A percentile compares a stretch with the other conserved stretches of the same genome.
These are phyloP conservation scores for Araneus ventricosus DNA, from an alignment of 1,140 invertebrate genomes.

Conservation along the genomic window DNA sequence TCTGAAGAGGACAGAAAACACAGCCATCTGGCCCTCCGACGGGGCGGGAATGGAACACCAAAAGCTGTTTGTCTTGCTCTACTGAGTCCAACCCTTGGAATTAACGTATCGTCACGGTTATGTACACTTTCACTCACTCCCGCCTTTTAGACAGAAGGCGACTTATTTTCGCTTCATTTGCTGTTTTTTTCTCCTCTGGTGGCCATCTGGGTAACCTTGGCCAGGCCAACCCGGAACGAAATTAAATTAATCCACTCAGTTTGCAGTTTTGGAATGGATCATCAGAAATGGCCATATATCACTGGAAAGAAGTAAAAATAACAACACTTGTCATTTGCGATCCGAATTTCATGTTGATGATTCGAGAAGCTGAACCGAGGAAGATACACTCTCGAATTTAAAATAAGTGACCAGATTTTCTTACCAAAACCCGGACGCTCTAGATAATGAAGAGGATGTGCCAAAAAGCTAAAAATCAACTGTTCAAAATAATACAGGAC, in stretches of 20 bases:
- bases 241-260: slow-evolving; percentile 27
- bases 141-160: slow-evolving; percentile 39
- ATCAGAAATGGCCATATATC: background rate
- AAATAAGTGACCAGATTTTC: too few species aligned
- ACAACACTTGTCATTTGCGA: background rate
- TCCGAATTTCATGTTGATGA: background rate
- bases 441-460: too few species aligned
- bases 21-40: slow-evolving; percentile 13
- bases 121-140: slow-evolving; percentile 20
- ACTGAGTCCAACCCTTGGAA: slow-evolving; percentile 25
- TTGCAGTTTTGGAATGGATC: slow-evolving; percentile 15
- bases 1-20: background rate
- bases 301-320: background rate
- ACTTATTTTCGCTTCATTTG: slow-evolving; percentile 58
- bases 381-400: too few species aligned
- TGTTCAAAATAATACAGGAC: too few species aligned
- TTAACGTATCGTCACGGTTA: slow-evolving; percentile 46
- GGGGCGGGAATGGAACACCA: background rate
- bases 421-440: too few species aligned
- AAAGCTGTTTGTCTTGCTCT: slow-evolving; percentile 60
- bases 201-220: slow-evolving; percentile 61
- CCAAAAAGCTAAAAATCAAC: too few species aligned
- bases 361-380: background rate
- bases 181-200: slow-evolving; percentile 42
- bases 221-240: slow-evolving; percentile 2